Evolutionary conservation across 2,113 vertebrate species (phyloP).

Genomic region (Sinocyclocheilus anophthalmus): DNA sequence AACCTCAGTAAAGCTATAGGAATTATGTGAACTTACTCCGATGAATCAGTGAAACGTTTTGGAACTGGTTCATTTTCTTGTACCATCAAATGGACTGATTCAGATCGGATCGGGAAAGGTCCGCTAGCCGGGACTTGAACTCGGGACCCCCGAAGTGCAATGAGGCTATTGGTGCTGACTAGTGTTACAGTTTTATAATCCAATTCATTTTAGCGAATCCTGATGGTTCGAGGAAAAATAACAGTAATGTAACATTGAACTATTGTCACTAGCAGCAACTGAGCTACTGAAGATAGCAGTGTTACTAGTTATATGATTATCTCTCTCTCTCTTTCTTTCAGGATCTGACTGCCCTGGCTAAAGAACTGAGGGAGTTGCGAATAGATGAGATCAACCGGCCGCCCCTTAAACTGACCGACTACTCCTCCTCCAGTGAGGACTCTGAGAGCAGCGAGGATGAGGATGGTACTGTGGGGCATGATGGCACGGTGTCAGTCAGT

Average conservation of each 20-base stretch:
- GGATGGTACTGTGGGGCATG: constrained; percentile 86
- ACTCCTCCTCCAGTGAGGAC: constrained; percentile 95
- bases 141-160: too few species aligned
- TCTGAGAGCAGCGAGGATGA: constrained; percentile 93
- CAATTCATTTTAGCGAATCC: too few species aligned
- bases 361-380: constrained; percentile 91
- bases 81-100: too few species aligned
- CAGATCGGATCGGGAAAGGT: too few species aligned
- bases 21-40: background rate
- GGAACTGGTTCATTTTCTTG: too few species aligned
- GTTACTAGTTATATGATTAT: background rate
- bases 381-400: constrained; percentile 93
- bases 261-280: constrained; percentile 2
- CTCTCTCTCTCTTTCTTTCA: constrained; percentile 58
- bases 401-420: constrained; percentile 94
- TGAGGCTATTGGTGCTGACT: too few species aligned
- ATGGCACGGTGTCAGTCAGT: constrained; percentile 92
- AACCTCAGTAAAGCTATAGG: background rate
- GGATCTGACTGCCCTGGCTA: constrained; percentile 95
- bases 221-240: background rate
- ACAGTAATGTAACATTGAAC: background rate
- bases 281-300: background rate
- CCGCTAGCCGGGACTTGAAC: too few species aligned
- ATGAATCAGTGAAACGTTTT: background rate
- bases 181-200: too few species aligned